These are phyloP conservation scores for Tetrao urogallus DNA, from an alignment of 2,113 vertebrate genomes.

Conservation along the genomic window DNA sequence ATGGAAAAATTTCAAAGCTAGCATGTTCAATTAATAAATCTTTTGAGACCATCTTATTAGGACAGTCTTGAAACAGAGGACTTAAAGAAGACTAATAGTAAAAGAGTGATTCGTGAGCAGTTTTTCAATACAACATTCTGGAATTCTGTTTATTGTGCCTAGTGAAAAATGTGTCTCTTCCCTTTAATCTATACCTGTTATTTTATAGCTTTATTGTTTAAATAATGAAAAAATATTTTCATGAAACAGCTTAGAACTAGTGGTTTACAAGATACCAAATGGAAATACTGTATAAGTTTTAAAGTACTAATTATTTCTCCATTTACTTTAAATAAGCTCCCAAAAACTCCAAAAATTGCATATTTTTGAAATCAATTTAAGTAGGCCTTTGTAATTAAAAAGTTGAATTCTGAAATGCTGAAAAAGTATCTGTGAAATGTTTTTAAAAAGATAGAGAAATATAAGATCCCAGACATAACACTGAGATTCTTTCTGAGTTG, in stretches of 20 bases:
- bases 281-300: neutral
- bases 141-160: neutral
- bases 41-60: neutral
- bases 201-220: neutral
- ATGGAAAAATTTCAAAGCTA: neutral
- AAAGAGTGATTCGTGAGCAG: neutral
- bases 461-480: slow-evolving; percentile 55
- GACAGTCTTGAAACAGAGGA: neutral
- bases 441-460: slow-evolving; percentile 40
- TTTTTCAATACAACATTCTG: neutral
- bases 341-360: neutral
- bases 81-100: neutral
- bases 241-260: neutral
- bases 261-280: neutral
- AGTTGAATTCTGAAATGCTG: neutral
- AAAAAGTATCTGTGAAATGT: neutral
- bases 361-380: slow-evolving; percentile 27
- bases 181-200: neutral
- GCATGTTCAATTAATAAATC: neutral
- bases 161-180: neutral
- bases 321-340: neutral
- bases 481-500: slow-evolving; percentile 66
- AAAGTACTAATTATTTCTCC: neutral
- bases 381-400: slow-evolving; percentile 25
- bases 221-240: neutral